These are phyloP conservation scores for Crotalus horridus DNA, from an alignment of 2,113 vertebrate genomes.

Conservation along the genomic window DNA sequence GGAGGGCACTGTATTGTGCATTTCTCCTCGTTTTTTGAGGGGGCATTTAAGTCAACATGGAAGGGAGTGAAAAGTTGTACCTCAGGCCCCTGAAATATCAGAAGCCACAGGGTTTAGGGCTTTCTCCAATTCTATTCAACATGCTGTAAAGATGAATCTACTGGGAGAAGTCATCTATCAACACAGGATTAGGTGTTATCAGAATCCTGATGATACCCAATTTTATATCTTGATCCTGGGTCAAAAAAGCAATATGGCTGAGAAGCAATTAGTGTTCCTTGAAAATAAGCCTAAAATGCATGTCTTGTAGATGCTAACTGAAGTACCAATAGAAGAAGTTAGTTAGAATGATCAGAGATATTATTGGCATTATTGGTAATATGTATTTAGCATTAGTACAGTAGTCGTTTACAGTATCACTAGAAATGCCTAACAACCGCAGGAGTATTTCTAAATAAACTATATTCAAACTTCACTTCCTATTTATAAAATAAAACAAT, in stretches of 20 bases:
- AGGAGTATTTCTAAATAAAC: background rate
- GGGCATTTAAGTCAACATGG: background rate
- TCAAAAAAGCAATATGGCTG: background rate
- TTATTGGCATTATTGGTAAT: background rate
- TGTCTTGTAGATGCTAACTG: background rate
- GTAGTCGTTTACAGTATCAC: background rate
- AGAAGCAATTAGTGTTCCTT: background rate
- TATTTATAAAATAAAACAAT: background rate
- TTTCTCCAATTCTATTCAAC: background rate
- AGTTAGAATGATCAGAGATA: background rate
- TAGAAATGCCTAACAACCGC: background rate
- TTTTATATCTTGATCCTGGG: background rate
- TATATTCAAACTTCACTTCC: background rate
- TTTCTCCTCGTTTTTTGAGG: background rate
- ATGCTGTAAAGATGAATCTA: background rate
- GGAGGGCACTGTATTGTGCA: background rate
- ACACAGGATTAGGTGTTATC: background rate
- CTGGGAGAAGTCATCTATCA: background rate
- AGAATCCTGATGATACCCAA: background rate
- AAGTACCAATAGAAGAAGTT: background rate
- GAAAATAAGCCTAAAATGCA: background rate
- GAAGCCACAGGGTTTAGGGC: background rate
- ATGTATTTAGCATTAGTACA: background rate
- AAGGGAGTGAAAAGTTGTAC: background rate
- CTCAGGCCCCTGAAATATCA: background rate